Conservation (phyloP, 2,113 vertebrate genomes). For the Cynoglossus semilaevis region DNA sequence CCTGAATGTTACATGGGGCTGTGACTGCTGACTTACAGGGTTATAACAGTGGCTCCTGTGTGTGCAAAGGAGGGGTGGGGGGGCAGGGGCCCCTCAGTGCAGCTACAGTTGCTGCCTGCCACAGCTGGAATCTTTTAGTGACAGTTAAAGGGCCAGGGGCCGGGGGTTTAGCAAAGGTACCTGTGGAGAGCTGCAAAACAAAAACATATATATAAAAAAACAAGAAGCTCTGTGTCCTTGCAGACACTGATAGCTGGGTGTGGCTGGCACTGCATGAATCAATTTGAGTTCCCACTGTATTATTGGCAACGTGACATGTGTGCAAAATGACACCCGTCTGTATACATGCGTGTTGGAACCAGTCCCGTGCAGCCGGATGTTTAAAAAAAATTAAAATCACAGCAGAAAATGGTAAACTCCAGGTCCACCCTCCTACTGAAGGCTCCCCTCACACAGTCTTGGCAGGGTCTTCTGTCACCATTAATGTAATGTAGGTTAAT, state of each 20-base stretch:
- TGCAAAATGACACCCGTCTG: slow-evolving; percentile 18
- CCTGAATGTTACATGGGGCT: slow-evolving; percentile 54
- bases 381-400: not conserved
- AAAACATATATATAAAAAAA: slow-evolving; percentile 11
- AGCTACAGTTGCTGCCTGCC: slow-evolving; percentile 23
- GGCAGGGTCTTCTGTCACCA: slow-evolving; percentile 20
- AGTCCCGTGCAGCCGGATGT: slow-evolving; percentile 19
- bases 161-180: slow-evolving; percentile 43
- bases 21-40: slow-evolving; percentile 36
- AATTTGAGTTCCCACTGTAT: slow-evolving; percentile 29
- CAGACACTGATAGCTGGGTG: slow-evolving; percentile 56
- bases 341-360: slow-evolving; percentile 19
- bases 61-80: slow-evolving; percentile 9
- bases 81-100: slow-evolving; percentile 37
- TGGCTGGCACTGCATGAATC: slow-evolving; percentile 48
- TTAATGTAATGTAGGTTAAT: slow-evolving; percentile 62
- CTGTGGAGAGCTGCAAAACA: slow-evolving; percentile 20
- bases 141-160: slow-evolving; percentile 60
- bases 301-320: slow-evolving; percentile 20
- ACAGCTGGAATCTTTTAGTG: slow-evolving; percentile 74
- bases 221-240: slow-evolving; percentile 26
- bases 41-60: slow-evolving; percentile 70
- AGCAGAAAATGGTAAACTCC: slow-evolving; percentile 11
- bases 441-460: slow-evolving; percentile 11
- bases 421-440: slow-evolving; percentile 4